Conservation (phyloP, 2,113 vertebrate genomes). For the Neolamprologus hecqui region DNA sequence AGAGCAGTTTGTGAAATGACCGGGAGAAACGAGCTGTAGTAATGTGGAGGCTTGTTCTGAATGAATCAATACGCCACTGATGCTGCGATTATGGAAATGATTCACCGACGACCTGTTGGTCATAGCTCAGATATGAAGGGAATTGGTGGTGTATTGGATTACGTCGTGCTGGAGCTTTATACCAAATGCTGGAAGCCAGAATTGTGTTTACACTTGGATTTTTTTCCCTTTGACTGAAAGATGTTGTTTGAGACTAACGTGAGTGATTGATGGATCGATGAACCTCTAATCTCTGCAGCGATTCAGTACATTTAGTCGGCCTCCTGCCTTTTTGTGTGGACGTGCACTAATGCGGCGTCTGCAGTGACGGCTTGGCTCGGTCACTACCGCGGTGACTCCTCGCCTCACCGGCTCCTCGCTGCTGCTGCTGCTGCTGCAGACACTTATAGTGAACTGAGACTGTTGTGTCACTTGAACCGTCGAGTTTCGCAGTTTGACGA, state of each 20-base stretch:
- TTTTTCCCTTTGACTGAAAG: not conserved
- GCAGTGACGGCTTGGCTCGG: not conserved
- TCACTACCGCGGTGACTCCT: constrained; percentile 5
- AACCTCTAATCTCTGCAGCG: not conserved
- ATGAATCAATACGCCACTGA: constrained; percentile 19
- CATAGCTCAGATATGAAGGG: not conserved
- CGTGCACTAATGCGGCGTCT: not conserved
- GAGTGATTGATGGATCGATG: not conserved
- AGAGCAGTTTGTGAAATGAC: not conserved
- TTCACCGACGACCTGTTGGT: constrained; percentile 10
- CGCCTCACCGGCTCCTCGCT: not conserved
- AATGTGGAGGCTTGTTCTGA: constrained; percentile 2
- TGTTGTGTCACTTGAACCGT: not conserved
- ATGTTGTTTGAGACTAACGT: not conserved
- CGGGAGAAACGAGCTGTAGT: not conserved
- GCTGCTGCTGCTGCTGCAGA: not conserved
- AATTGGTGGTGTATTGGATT: not conserved
- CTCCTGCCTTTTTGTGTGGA: not conserved
- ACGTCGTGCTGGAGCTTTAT: not conserved
- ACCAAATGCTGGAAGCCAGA: not conserved
- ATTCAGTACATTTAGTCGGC: not conserved
- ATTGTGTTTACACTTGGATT: not conserved
- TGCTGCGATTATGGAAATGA: constrained; percentile 6
- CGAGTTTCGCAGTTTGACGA: not conserved
- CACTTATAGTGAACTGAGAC: not conserved